Conservation (phyloP, 2,797 vertebrate genomes). For the Sebastes glaucus region DNA sequence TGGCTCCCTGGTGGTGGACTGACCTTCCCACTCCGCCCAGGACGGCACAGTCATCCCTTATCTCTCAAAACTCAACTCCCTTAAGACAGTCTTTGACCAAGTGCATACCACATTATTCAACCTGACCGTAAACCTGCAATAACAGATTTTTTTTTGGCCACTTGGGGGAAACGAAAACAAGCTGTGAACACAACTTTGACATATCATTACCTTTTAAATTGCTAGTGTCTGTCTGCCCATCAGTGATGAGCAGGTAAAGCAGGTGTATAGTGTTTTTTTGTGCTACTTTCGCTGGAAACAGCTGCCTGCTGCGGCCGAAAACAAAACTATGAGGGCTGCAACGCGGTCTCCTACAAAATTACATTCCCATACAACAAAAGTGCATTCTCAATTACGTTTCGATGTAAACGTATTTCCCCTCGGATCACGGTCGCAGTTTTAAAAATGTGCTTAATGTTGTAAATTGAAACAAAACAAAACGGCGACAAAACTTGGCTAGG, state of each 20-base stretch:
- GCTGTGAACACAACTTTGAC: not conserved
- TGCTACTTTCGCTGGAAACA: not conserved
- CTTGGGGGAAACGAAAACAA: not conserved
- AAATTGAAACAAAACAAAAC: not conserved
- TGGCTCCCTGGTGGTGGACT: conserved; percentile 25
- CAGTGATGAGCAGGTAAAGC: not conserved
- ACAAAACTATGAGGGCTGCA: not conserved
- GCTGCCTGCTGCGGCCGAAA: not conserved
- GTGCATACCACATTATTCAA: not conserved
- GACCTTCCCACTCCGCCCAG: conserved; percentile 35
- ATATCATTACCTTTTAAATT: not conserved
- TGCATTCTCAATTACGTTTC: not conserved
- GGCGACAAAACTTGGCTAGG: too few relatives aligned
- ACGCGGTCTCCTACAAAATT: not conserved
- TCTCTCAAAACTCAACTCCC: conserved; percentile 7
- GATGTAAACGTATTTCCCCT: too few relatives aligned
- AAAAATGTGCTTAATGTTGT: not conserved
- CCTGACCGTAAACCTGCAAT: not conserved
- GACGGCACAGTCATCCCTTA: not conserved
- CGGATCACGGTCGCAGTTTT: too few relatives aligned
- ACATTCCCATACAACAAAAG: not conserved
- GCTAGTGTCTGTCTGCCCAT: not conserved
- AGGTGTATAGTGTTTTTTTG: not conserved
- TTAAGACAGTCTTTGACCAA: not conserved
- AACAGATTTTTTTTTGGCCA: not conserved